Base-by-base conservation (phyloP, 35 echinoderm and acorn worm species). In the Lytechinus pictus region DNA sequence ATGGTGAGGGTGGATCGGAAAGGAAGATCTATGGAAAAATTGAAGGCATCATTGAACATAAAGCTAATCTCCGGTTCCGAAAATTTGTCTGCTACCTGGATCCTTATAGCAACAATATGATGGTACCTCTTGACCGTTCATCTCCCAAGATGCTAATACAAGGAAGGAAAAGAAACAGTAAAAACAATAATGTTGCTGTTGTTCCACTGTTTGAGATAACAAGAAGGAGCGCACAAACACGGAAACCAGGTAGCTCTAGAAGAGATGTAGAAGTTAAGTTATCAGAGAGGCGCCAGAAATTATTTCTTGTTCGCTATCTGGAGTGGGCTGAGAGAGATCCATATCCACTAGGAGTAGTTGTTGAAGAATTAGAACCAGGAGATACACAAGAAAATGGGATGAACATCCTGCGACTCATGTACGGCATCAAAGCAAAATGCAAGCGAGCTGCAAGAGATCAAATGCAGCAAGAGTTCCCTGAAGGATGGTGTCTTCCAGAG, bases 31-130 rank as follows among this genome's bases (percentile, higher is more conserved):
- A 99, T 95, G 98, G 98, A 58, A 86, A 91, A 27, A 97, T 99
- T 10, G 87, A 61, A 44, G 94, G 95, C 92, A 96, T 99, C 60
- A 27, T 99, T 54, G 96, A 96, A 92, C 94, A 97, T 51, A 92
- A 96, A 21, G 71, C 55, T 9, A 92, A 97, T 94, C 98, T 97
- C 28, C 92, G 95, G 51, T 94, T 97, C 4, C 95, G 92, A 53
- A 98, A 99, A 61, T 92, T 99, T 60, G 97, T 98, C 1, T 99
- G 98, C 93, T 96, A 95, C n/a, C 87, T 99, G 52, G 98, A 99
- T 97, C 96, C 87, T 44, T 92, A 94, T 27, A 99, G 86, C 24
- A 92, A 97, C 56, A 87, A 96, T 61, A 29, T 99, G 21, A 99
- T 99, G 98, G 97, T 96, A 24, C 98, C 98, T 5, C 91, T 99